These are phyloP conservation scores for Andrena camellia DNA, from an alignment of 2,888 invertebrate genomes.

Conservation along the genomic window DNA sequence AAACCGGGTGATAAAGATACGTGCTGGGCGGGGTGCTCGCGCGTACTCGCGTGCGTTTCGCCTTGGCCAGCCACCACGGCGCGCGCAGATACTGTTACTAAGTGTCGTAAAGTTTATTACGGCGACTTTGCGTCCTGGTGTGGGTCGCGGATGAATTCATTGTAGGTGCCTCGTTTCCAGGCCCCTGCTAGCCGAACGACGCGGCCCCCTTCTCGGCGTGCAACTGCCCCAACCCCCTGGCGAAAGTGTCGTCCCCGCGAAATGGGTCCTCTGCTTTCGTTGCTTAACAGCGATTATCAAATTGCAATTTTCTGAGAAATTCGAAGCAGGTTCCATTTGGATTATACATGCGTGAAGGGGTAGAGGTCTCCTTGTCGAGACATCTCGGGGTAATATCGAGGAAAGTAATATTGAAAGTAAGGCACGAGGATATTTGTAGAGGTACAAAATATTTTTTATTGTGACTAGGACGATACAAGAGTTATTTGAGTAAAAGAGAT, in stretches of 20 bases:
- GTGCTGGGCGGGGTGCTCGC: conserved; percentile 49
- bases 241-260: background rate
- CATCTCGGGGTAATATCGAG: too few species aligned
- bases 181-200: background rate
- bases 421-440: too few species aligned
- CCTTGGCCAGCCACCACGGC: conserved; percentile 48
- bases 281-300: background rate
- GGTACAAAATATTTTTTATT: too few species aligned
- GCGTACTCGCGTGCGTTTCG: conserved; percentile 53
- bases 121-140: conserved; percentile 62
- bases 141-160: conserved; percentile 74
- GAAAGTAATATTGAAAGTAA: too few species aligned
- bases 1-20: conserved; percentile 75
- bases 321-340: background rate
- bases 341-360: too few species aligned
- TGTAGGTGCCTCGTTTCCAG: conserved; percentile 60
- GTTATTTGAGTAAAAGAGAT: too few species aligned
- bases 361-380: too few species aligned
- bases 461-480: too few species aligned
- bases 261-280: background rate
- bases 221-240: background rate
- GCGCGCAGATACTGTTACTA: conserved; percentile 72
- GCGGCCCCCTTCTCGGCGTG: background rate
- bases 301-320: background rate
- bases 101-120: conserved; percentile 75